A percentile compares a stretch with the other conserved stretches of the same genome.
These are phyloP conservation scores for Chiridota heheva DNA, from an alignment of 35 echinoderm and acorn worm species.

Conservation along the genomic window DNA sequence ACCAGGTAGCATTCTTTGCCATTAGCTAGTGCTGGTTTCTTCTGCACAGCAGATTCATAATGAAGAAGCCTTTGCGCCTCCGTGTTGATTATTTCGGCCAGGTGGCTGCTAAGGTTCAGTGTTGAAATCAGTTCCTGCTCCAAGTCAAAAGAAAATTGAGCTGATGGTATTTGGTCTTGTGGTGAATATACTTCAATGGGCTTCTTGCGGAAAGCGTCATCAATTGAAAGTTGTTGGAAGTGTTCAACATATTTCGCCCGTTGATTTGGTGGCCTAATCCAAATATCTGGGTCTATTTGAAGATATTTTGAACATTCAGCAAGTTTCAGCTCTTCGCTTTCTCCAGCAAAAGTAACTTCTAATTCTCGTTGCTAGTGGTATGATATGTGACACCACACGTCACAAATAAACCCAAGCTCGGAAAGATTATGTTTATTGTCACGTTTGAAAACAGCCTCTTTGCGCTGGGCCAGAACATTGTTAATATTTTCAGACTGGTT, in stretches of 20 bases:
- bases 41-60: neutral
- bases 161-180: neutral
- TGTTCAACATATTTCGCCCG: constrained; percentile 4
- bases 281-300: neutral
- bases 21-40: neutral
- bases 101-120: neutral
- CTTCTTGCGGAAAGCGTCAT: neutral
- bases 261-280: constrained; percentile 12
- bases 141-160: neutral
- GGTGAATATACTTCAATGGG: neutral
- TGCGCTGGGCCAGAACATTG: constrained; percentile 7
- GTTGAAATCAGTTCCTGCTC: neutral
- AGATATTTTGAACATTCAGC: constrained; percentile 3
- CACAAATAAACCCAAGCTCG: constrained; percentile 13
- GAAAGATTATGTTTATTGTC: neutral
- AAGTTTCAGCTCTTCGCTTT: constrained; percentile 16
- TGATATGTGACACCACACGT: constrained; percentile 1
- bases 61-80: neutral
- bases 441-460: constrained; percentile 4
- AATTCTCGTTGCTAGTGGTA: neutral
- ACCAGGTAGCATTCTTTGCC: constrained; percentile 1
- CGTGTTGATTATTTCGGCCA: neutral
- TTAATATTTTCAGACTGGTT: constrained; percentile 37
- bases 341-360: neutral
- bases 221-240: constrained; percentile 10